Conservation (phyloP, 1,140 invertebrate genomes). For the Drosophila orosa region DNA sequence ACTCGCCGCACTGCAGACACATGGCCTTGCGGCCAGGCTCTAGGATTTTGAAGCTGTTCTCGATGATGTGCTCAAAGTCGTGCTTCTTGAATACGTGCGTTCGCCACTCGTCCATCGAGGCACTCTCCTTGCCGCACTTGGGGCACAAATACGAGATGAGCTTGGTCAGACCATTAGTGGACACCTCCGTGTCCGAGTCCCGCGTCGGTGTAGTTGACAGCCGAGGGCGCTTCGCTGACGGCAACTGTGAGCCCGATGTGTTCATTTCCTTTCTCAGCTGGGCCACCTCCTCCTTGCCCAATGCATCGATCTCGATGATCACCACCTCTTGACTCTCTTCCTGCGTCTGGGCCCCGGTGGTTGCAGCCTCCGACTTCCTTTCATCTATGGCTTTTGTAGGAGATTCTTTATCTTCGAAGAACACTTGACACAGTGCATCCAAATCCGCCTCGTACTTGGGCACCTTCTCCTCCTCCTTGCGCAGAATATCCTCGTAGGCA, state of each 20-base stretch:
- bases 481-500: conserved; percentile 67
- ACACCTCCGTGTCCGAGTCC: conserved; percentile 40
- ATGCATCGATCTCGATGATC: conserved; percentile 73
- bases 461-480: conserved; percentile 47
- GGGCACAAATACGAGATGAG: conserved; percentile 67
- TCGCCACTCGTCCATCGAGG: conserved; percentile 65
- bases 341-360: neutral
- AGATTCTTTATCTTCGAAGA: conserved; percentile 48
- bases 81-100: conserved; percentile 72
- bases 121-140: conserved; percentile 71
- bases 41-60: conserved; percentile 69
- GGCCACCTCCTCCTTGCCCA: conserved; percentile 66
- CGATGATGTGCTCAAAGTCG: conserved; percentile 71
- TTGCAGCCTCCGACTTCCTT: neutral
- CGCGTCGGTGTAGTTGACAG: conserved; percentile 18
- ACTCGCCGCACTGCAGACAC: conserved; percentile 65
- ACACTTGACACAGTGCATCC: conserved; percentile 57
- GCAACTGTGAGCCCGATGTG: neutral
- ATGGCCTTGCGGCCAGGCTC: conserved; percentile 49
- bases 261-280: conserved; percentile 55
- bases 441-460: conserved; percentile 39
- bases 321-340: conserved; percentile 54
- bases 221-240: conserved; percentile 42
- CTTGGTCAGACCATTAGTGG: conserved; percentile 38
- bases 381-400: conserved; percentile 9